Conservation (phyloP, 2,797 vertebrate genomes). For the Loriculus beryllinus region DNA sequence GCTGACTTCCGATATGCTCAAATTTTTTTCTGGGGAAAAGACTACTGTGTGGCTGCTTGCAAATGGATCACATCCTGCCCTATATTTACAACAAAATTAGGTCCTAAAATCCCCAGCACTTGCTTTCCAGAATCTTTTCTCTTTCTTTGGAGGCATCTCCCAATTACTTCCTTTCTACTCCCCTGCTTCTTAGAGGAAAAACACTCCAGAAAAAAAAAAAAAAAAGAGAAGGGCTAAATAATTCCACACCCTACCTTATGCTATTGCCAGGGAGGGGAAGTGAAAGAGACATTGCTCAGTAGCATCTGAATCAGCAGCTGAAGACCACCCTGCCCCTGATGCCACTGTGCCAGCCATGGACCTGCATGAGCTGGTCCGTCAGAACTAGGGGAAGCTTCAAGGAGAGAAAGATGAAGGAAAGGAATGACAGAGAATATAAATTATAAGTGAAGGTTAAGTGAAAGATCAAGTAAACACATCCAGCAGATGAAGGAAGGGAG, state of each 20-base stretch:
- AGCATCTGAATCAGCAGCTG: not conserved
- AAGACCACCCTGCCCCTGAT: not conserved
- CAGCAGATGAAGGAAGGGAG: not conserved
- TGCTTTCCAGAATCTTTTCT: not conserved
- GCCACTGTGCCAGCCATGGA: not conserved
- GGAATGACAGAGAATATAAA: not conserved
- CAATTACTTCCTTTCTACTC: not conserved
- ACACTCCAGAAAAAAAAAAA: no score
- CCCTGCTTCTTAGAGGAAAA: not conserved
- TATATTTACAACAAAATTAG: rapidly evolving
- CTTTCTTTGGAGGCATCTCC: not conserved
- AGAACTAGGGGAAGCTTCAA: not conserved
- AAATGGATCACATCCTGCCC: not conserved
- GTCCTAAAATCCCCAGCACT: not conserved
- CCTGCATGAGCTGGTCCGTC: not conserved
- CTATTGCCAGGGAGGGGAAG: not conserved
- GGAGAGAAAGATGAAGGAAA: not conserved
- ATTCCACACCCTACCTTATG: not conserved
- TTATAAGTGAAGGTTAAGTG: not conserved
- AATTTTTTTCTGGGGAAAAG: not conserved
- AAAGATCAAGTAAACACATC: not conserved
- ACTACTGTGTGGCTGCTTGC: not conserved
- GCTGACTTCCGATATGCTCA: not conserved
- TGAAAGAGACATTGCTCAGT: rapidly evolving
- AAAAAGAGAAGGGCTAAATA: no score